Conservation (phyloP, 2,888 invertebrate species). For the Lithophane semibrunnea region DNA sequence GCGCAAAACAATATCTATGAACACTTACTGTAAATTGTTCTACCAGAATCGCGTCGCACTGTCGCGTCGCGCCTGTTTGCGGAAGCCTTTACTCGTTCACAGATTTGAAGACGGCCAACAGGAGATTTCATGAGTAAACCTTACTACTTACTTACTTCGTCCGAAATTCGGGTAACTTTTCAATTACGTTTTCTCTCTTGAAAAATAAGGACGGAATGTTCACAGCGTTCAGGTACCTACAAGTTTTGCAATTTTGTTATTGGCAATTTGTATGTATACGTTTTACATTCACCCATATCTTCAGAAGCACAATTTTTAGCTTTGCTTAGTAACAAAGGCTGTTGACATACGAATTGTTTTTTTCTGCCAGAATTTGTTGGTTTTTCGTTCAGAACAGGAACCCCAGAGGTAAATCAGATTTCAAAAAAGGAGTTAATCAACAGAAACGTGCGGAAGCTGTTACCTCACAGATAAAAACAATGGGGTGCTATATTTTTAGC, state of each 20-base stretch:
- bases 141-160: not conserved
- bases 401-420: constrained; percentile 47
- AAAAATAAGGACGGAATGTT: not conserved
- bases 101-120: not conserved
- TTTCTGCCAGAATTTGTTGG: not conserved
- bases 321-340: not conserved
- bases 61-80: no score
- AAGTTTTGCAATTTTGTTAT: not conserved
- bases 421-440: constrained; percentile 38
- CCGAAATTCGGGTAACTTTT: not conserved
- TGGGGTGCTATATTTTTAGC: constrained; percentile 38
- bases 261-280: not conserved
- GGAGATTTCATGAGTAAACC: not conserved
- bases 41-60: no score
- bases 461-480: constrained; percentile 38
- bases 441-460: constrained; percentile 18
- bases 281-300: not conserved
- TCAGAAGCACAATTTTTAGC: not conserved
- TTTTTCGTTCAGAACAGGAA: not conserved
- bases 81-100: not conserved
- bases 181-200: not conserved
- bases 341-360: constrained; percentile 27
- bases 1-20: no score
- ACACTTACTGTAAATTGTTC: no score
- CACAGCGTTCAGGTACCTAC: no score